phyloP scores from a whole-genome alignment of 2,113 vertebrate species.

The Misgurnus anguillicaudatus region DNA sequence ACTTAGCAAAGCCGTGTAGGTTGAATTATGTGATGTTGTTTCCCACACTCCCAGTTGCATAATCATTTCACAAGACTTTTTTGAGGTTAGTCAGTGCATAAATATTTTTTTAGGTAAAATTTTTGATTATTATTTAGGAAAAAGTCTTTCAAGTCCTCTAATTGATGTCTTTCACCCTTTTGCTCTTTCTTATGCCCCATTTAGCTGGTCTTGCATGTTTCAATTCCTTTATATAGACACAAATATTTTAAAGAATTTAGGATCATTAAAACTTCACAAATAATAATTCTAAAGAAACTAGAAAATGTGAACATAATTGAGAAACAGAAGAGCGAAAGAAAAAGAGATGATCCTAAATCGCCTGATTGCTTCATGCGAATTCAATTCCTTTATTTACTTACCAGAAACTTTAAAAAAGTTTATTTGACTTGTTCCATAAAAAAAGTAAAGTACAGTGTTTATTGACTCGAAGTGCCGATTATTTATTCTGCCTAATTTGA shows the following conservation, averaged over 20 bases:
- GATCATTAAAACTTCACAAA: background rate
- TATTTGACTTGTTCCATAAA: conserved; percentile 75
- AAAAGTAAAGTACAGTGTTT: conserved; percentile 70
- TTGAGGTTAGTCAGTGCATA: too few relatives aligned
- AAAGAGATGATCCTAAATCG: background rate
- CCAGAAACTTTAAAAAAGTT: conserved; percentile 61
- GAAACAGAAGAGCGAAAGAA: conserved; percentile 21
- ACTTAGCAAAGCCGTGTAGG: too few relatives aligned
- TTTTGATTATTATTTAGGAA: too few relatives aligned
- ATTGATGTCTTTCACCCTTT: background rate
- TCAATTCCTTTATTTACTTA: conserved; percentile 46
- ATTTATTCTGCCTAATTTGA: conserved; percentile 79
- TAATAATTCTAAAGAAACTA: background rate
- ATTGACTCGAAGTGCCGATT: conserved; percentile 65
- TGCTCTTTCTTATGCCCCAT: background rate
- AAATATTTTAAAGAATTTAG: background rate
- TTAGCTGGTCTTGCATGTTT: background rate
- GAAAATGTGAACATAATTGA: background rate
- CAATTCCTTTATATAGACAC: background rate
- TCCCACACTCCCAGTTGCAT: too few relatives aligned
- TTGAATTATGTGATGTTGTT: too few relatives aligned
- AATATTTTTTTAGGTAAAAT: too few relatives aligned
- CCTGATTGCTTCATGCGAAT: conserved; percentile 54
- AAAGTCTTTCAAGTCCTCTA: too few relatives aligned
- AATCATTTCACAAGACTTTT: too few relatives aligned